Conservation (phyloP, 2,797 vertebrate species). For the Malacoraja senta region DNA sequence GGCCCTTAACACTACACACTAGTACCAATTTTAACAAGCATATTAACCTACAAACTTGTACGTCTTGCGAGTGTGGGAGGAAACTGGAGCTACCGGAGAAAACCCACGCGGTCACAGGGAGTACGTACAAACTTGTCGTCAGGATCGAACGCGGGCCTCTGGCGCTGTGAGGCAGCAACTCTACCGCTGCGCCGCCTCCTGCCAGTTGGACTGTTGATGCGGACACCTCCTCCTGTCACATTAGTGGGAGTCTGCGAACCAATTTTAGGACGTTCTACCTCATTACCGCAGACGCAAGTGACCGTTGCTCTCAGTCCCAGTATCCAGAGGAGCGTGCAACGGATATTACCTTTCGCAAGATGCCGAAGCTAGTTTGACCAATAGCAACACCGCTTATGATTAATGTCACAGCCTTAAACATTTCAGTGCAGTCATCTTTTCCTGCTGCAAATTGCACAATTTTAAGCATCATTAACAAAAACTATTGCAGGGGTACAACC, state of each 20-base stretch:
- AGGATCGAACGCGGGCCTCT: no score
- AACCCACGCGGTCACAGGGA: no score
- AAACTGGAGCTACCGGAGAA: no score
- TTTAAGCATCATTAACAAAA: constrained; percentile 7
- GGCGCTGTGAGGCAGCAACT: no score
- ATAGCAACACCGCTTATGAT: background rate
- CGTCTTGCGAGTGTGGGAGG: no score
- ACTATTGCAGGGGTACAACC: background rate
- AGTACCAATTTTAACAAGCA: no score
- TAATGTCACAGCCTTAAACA: background rate
- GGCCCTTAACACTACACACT: no score
- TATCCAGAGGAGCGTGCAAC: background rate
- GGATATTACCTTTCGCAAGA: background rate
- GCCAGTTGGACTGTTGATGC: background rate
- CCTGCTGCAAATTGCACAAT: background rate
- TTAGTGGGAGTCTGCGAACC: background rate
- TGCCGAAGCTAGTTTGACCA: background rate
- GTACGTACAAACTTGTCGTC: no score
- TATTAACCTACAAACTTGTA: no score
- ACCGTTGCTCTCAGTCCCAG: background rate
- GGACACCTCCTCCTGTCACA: background rate
- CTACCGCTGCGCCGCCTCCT: no score
- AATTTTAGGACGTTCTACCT: background rate
- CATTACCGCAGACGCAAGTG: background rate
- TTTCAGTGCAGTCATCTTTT: background rate